Evolutionary conservation across 2,888 invertebrate species (phyloP).

Genomic region (Eulithis prunata): DNA sequence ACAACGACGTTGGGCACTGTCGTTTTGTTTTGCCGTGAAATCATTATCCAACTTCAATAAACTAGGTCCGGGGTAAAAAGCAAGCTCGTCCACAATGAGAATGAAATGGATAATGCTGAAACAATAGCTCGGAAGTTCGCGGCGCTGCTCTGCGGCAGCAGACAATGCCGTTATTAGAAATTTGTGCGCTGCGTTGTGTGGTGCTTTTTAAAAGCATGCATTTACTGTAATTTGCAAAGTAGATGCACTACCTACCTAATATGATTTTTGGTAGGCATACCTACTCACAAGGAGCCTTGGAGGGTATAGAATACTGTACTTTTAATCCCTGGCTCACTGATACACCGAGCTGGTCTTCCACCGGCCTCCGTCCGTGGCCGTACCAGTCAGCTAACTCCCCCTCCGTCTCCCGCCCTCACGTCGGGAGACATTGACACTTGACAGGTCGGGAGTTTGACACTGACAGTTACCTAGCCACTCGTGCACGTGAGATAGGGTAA

Average conservation of each 20-base stretch:
- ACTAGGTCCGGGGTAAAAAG: conserved; percentile 12
- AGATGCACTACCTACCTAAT: background rate
- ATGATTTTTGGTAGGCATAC: background rate
- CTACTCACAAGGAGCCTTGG: background rate
- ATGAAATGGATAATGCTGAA: conserved; percentile 53
- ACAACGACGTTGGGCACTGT: background rate
- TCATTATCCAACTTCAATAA: conserved; percentile 11
- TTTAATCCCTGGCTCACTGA: too few species aligned
- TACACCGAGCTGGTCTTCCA: too few species aligned
- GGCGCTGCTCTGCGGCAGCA: conserved; percentile 27
- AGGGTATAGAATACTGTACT: too few species aligned
- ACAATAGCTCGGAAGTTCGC: conserved; percentile 43
- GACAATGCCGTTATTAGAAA: conserved; percentile 53
- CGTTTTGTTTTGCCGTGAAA: background rate
- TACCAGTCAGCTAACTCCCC: too few species aligned
- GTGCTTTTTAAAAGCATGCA: background rate
- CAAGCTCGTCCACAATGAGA: conserved; percentile 50
- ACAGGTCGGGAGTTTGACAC: too few species aligned
- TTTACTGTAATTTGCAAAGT: background rate
- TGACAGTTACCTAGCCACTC: too few species aligned
- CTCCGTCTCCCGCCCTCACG: too few species aligned
- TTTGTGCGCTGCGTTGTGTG: conserved; percentile 10
- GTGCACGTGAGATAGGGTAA: too few species aligned
- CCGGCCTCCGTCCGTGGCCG: too few species aligned
- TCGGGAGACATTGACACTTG: too few species aligned